phyloP scores from a whole-genome alignment of 2,113 vertebrate species.

The Turnix velox region DNA sequence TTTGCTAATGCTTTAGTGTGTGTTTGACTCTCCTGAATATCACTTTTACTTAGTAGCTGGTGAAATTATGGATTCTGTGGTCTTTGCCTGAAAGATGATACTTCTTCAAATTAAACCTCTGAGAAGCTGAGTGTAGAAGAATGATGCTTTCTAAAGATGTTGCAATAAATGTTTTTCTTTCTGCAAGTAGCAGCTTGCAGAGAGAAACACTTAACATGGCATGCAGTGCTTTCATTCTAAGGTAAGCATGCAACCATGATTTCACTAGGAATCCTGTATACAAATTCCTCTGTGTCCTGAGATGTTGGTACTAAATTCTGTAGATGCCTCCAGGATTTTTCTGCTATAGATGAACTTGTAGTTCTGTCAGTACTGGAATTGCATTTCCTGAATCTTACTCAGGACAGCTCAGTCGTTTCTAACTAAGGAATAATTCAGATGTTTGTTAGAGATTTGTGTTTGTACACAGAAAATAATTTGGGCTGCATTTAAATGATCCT shows the following conservation, averaged over 20 bases:
- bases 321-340: background rate
- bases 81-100: background rate
- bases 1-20: slow-evolving; percentile 29
- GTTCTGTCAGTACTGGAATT: background rate
- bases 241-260: background rate
- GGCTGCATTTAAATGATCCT: background rate
- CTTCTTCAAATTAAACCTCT: background rate
- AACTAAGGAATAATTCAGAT: background rate
- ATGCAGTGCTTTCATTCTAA: background rate
- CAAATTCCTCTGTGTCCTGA: background rate
- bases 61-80: background rate
- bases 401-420: background rate
- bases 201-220: accelerated
- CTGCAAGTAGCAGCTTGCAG: background rate
- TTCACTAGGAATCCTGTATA: background rate
- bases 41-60: slow-evolving; percentile 27
- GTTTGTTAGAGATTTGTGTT: background rate
- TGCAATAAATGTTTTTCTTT: background rate
- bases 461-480: background rate
- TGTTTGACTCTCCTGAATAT: background rate
- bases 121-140: background rate
- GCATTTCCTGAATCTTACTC: background rate
- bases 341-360: background rate
- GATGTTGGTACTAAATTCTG: background rate
- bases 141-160: background rate